Base-by-base conservation (phyloP, 2,888 invertebrate genomes). In the Tetragonula carbonaria region DNA sequence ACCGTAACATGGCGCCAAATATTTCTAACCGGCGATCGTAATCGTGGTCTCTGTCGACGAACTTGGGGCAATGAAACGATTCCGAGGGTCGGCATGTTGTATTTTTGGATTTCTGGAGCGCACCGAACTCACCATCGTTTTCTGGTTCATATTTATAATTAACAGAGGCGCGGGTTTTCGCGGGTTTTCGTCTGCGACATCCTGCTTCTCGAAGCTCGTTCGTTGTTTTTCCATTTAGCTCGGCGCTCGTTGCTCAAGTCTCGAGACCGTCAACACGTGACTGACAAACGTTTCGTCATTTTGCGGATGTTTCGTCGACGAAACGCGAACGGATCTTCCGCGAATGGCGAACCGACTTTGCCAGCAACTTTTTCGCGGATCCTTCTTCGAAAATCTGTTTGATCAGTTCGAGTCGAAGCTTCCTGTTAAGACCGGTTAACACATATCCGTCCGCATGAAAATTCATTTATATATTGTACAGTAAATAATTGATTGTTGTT, bases 81-180 rank as follows among this genome's bases (percentile, higher is more conserved):
- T 67, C 68, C 68, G 66, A 71, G 53, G 55, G 51, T 57, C 23
- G 75, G 51, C 50, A 55, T 59, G 73, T 53, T 76, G 78, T 88
- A 88, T 88, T 87, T 83, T 77, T 84, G 82, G 83, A 74, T 70
- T 83, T 79, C 51, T 71, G 55, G 63, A 72, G 65, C 79, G 62
- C 59, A n/a, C 45, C 72, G 74, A 76, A 80, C 74, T 74, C 55
- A 62, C 45, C 78, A 74, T 67, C 82, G 83, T 85, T 90, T 84
- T 81, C 86, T 86, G 86, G 83, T 84, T 81, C 83, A 78, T 85
- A 88, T 89, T 88, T 89, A 88, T 89, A 89, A 87, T 89, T 89
- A 90, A 82, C 86, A 33, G 80, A n/a, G 23, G 18, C 63, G 70
- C 76, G 75, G 73, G 83, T 82, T 86, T 86, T 82, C 85, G 76